Percentiles rank a stretch among this genome's conserved stretches.
Evolutionary conservation across 2,113 vertebrate genomes (phyloP).

Genomic region (Callipepla californica): DNA sequence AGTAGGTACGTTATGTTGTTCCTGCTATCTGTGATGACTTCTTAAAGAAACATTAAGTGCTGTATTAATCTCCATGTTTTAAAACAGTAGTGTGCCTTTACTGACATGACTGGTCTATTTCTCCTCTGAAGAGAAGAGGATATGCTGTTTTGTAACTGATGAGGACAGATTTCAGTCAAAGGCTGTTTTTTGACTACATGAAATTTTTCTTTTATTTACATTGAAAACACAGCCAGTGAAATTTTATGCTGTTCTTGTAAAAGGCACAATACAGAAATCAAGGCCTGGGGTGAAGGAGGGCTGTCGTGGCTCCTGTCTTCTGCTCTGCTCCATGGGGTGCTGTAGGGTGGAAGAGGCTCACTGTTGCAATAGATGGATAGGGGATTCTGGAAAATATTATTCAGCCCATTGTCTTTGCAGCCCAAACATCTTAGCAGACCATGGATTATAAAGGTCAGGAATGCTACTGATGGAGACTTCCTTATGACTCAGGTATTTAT

Average conservation of each 20-base stretch:
- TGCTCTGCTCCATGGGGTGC: not conserved
- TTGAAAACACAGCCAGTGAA: not conserved
- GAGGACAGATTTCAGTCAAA: not conserved
- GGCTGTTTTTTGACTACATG: not conserved
- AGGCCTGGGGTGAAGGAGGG: not conserved
- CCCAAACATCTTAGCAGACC: not conserved
- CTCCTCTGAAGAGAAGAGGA: not conserved
- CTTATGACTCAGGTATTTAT: not conserved
- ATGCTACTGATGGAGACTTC: not conserved
- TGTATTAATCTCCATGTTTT: not conserved
- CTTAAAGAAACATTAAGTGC: not conserved
- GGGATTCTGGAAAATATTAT: not conserved
- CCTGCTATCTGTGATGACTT: not conserved
- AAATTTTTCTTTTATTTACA: not conserved
- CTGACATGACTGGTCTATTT: not conserved
- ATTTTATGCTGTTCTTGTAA: not conserved
- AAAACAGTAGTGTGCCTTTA: not conserved
- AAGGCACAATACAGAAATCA: not conserved
- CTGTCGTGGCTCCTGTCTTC: not conserved
- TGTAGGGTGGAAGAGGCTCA: not conserved
- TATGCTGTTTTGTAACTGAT: not conserved
- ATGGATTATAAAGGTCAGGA: not conserved
- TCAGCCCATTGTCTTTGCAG: not conserved
- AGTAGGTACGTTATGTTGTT: not conserved
- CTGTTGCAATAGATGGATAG: not conserved